phyloP scores from a whole-genome alignment of 2,888 invertebrate genomes.

The Mystacides longicornis region DNA sequence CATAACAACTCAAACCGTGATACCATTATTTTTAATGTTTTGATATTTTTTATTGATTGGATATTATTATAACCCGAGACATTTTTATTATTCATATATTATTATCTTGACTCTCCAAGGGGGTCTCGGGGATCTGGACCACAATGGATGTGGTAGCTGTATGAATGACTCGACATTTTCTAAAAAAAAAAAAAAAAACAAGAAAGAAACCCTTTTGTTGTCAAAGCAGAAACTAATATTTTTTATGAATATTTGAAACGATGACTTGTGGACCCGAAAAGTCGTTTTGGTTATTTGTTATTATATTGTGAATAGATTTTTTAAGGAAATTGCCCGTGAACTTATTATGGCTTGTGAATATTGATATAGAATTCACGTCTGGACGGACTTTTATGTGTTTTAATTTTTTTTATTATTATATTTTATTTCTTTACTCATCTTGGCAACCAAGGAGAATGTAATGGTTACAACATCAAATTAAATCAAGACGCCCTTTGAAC shows the following conservation, averaged over 20 bases:
- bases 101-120: conserved; percentile 5
- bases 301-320: not conserved
- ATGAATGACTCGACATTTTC: conserved; percentile 4
- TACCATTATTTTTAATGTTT: not conserved
- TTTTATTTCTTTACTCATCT: no score
- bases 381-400: no score
- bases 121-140: conserved; percentile 5
- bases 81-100: conserved; percentile 8
- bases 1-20: not conserved
- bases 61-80: conserved; percentile 4
- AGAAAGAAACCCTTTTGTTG: not conserved
- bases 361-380: no score
- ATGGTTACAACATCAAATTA: no score
- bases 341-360: no score
- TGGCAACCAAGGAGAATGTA: no score
- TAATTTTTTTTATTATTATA: no score
- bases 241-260: not conserved
- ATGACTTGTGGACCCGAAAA: not conserved
- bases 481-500: no score
- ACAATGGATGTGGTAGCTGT: conserved; percentile 3
- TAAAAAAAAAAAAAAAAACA: no score
- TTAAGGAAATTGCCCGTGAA: not conserved
- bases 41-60: not conserved
- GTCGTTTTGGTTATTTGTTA: not conserved
- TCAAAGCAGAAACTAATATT: not conserved